Percentiles rank a stretch among this genome's conserved stretches.
Conservation (phyloP, 2,113 vertebrate species). For the Zapornia atra region DNA sequence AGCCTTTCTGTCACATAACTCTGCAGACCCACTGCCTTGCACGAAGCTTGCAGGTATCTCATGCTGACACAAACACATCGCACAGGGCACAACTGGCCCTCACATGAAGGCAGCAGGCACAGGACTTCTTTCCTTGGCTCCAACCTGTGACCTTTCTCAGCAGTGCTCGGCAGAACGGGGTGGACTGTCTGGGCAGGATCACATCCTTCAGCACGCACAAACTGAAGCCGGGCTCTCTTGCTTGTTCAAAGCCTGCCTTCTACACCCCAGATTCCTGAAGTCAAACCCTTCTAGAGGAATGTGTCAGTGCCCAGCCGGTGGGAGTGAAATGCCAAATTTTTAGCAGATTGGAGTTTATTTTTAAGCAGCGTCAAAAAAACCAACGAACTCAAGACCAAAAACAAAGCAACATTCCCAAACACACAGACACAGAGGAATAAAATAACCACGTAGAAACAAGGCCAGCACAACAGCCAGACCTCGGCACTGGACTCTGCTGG, state of each 20-base stretch:
- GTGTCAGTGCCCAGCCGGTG: neutral
- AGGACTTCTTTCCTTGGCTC: neutral
- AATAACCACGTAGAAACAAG: neutral
- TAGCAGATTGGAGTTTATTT: constrained; percentile 60
- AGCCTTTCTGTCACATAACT: neutral
- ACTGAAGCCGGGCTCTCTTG: neutral
- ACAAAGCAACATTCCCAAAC: neutral
- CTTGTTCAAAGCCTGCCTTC: constrained; percentile 1
- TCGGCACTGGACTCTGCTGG: fast-evolving
- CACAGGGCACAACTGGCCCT: neutral
- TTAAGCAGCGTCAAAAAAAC: neutral
- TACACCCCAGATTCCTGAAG: neutral
- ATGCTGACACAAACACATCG: neutral
- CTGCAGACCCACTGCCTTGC: neutral
- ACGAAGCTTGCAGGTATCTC: neutral
- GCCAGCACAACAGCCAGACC: neutral
- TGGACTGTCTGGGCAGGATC: neutral
- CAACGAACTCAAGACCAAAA: neutral
- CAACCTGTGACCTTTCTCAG: neutral
- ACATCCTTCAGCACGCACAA: neutral
- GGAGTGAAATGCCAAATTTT: constrained; percentile 46
- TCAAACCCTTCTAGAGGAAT: neutral
- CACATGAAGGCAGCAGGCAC: neutral
- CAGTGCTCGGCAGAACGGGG: fast-evolving
- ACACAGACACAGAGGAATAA: neutral